phyloP scores from a whole-genome alignment of 2,113 vertebrate species.

The Solea solea region DNA sequence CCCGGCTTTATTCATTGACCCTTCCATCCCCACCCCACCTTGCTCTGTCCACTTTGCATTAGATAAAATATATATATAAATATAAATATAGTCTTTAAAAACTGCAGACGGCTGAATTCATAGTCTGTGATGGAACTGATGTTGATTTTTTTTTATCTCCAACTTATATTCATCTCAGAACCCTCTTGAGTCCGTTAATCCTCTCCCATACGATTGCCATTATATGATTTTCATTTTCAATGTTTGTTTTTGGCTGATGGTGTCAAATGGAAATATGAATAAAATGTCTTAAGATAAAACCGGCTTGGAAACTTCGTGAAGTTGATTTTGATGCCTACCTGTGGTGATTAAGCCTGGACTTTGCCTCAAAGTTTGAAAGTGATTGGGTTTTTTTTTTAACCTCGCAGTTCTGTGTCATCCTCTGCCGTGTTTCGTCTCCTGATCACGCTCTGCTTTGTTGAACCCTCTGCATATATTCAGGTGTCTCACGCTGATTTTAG shows the following conservation, averaged over 20 bases:
- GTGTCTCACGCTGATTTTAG: no score
- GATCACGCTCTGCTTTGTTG: no score
- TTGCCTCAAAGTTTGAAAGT: not conserved
- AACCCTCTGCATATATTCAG: no score
- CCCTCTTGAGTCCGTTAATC: constrained; percentile 42
- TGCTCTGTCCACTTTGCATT: constrained; percentile 59
- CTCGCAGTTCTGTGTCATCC: constrained; percentile 1
- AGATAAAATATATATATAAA: constrained; percentile 31
- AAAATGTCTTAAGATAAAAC: constrained; percentile 69
- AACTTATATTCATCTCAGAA: constrained; percentile 40
- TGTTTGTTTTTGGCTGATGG: constrained; percentile 76
- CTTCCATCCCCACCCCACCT: constrained; percentile 12
- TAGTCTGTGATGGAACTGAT: constrained; percentile 53
- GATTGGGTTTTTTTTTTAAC: not conserved
- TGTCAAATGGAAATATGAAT: constrained; percentile 79
- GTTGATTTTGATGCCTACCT: not conserved
- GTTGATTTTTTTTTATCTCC: constrained; percentile 37
- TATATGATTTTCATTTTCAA: constrained; percentile 62
- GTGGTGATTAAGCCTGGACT: not conserved
- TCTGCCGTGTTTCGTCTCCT: not conserved
- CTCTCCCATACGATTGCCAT: constrained; percentile 41
- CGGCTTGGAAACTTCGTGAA: constrained; percentile 15
- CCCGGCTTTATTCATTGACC: constrained; percentile 18
- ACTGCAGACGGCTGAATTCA: constrained; percentile 55
- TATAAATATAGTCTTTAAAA: not conserved